phyloP scores from a whole-genome alignment of 2,797 vertebrate species.

The Emydoidea blandingii region DNA sequence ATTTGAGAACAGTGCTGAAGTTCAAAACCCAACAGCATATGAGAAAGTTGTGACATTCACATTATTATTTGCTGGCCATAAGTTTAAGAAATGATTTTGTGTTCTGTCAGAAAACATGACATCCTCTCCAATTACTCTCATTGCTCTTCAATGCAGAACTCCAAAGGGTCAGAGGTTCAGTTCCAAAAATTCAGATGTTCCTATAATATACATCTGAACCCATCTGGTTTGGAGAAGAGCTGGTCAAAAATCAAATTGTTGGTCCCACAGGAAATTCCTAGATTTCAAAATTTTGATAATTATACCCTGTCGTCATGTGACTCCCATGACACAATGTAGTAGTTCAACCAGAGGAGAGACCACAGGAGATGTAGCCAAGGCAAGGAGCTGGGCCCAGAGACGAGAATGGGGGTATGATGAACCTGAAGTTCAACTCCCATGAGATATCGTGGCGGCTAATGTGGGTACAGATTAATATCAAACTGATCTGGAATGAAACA shows the following conservation, averaged over 20 bases:
- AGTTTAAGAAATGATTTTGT: background rate
- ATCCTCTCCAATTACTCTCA: background rate
- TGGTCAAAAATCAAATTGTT: background rate
- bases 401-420: background rate
- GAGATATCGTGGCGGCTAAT: background rate
- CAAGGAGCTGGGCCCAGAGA: background rate
- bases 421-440: background rate
- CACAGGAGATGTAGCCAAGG: background rate
- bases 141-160: background rate
- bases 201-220: background rate
- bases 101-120: background rate
- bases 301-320: background rate
- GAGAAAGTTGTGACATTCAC: background rate
- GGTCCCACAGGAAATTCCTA: background rate
- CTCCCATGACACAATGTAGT: background rate
- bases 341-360: background rate
- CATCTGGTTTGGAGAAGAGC: background rate
- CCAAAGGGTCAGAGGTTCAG: background rate
- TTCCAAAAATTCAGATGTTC: background rate
- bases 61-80: background rate
- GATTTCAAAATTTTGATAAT: background rate
- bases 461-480: background rate
- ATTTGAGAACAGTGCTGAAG: background rate
- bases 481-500: background rate
- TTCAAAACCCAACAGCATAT: background rate